Base-by-base conservation (phyloP, 2,797 vertebrate species). In the Tachyglossus aculeatus region DNA sequence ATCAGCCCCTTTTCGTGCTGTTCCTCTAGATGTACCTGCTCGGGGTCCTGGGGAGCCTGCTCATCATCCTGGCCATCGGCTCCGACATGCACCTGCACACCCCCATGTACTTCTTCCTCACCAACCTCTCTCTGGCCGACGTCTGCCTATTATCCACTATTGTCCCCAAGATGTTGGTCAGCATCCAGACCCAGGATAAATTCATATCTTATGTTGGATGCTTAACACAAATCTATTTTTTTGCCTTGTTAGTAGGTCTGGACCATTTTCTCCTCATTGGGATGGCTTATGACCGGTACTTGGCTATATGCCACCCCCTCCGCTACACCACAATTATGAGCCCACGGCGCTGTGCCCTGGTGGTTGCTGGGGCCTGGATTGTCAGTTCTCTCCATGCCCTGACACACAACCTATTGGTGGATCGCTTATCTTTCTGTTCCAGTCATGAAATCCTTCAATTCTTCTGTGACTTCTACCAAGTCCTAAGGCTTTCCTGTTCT, bases 201-300 rank as follows among this genome's bases (percentile, higher is more conserved):
- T 5, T 38, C 11, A 88, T 88, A 72, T 83, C 81, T 45, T 88
- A 83, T 36, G 25, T 60, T 25, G 74, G 74, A 6, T 88, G 85
- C 14, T 54, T 83, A 60, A 41, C 54, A 15, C 88, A 90, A 41
- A 78, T 80, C 40, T 88, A 82, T 57, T 88, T 83, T 85, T 37
- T 70, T 83, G 67, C 77, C 73, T 18, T 86, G 88, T 51, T n/a
- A n/a, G 82, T 77, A 52, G 77, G 70, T 51, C 57, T 76, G 37
- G 85, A 90, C 76, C 86, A 83, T 55, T 82, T 77, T 36, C 59
- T 88, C 18, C 65, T 88, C 61, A 81, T 64, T 31, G 44, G 47
- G 16, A 86, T 78, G 88, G 79, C 72, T 53, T 90, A 84, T 32
- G 88, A 90, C 47, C 80, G 88, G 13, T 86, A 83, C 24, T 45